These are phyloP conservation scores for Brevimyrus niger DNA, from an alignment of 2,113 vertebrate genomes.

Conservation along the genomic window DNA sequence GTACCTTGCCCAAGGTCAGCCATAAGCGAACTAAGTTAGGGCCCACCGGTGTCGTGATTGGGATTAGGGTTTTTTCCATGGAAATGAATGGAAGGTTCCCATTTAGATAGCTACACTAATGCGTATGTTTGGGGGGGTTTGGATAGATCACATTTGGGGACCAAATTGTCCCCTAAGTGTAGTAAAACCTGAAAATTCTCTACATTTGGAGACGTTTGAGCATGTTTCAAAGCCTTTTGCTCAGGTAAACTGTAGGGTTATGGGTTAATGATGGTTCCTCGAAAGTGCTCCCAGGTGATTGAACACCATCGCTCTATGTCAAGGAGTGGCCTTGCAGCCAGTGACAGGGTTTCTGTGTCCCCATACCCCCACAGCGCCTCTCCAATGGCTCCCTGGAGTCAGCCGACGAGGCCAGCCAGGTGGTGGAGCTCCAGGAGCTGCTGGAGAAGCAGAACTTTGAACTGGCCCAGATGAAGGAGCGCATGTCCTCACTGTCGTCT, in stretches of 20 bases:
- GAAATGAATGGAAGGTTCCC: background rate
- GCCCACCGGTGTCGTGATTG: background rate
- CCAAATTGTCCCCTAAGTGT: no score
- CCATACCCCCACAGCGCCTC: conserved; percentile 63
- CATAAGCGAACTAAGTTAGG: background rate
- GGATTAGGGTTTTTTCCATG: background rate
- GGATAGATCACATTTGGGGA: no score
- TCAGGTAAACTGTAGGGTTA: background rate
- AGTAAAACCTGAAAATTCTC: no score
- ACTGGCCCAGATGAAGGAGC: conserved; percentile 98
- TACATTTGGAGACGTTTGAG: no score
- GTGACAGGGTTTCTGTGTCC: background rate
- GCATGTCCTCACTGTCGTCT: conserved; percentile 84
- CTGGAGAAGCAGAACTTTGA: conserved; percentile 98
- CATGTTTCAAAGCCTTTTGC: background rate
- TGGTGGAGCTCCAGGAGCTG: conserved; percentile 92
- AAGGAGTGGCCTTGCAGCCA: background rate
- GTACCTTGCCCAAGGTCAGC: background rate
- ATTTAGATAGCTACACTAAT: background rate
- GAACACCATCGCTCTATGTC: background rate
- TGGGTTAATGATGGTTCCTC: background rate
- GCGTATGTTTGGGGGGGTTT: no score
- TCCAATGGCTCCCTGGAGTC: conserved; percentile 94
- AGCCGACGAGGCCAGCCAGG: conserved; percentile 84
- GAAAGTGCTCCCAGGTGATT: background rate